Conservation (phyloP, 2,888 invertebrate genomes). For the Esperia sulphurella region DNA sequence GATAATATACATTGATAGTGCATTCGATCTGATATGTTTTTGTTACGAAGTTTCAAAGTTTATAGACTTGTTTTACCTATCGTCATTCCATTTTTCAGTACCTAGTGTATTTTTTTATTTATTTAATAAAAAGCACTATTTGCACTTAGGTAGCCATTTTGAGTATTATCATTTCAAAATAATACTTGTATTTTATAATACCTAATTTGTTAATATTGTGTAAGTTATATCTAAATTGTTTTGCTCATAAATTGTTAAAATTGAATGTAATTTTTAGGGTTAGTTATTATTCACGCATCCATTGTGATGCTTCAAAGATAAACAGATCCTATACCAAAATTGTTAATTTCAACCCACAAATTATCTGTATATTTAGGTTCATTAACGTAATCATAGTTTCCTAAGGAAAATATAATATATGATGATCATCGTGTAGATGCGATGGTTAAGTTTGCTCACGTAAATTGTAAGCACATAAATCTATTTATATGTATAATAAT, state of each 20-base stretch:
- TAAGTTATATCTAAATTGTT: neutral
- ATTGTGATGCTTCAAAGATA: neutral
- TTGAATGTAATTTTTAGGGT: neutral
- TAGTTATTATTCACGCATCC: neutral
- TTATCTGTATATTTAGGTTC: conserved; percentile 2
- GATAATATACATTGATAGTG: conserved; percentile 36
- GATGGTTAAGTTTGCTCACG: conserved; percentile 48
- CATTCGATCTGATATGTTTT: conserved; percentile 59
- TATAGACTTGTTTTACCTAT: conserved; percentile 42
- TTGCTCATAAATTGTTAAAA: conserved; percentile 3
- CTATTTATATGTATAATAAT: neutral
- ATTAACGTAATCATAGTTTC: neutral
- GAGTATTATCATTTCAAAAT: conserved; percentile 20
- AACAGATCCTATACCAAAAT: neutral
- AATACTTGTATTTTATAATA: conserved; percentile 9
- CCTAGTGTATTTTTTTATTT: conserved; percentile 17
- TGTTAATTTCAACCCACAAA: conserved; percentile 3
- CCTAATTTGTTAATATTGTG: neutral
- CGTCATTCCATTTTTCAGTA: conserved; percentile 54
- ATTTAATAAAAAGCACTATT: conserved; percentile 17
- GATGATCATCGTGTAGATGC: conserved; percentile 6
- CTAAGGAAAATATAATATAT: conserved; percentile 3
- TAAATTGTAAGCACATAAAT: conserved; percentile 47
- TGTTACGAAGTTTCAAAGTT: conserved; percentile 56
- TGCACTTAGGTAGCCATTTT: conserved; percentile 28